phyloP scores from a whole-genome alignment of 1,140 invertebrate species.

The Drosophila trapezifrons region DNA sequence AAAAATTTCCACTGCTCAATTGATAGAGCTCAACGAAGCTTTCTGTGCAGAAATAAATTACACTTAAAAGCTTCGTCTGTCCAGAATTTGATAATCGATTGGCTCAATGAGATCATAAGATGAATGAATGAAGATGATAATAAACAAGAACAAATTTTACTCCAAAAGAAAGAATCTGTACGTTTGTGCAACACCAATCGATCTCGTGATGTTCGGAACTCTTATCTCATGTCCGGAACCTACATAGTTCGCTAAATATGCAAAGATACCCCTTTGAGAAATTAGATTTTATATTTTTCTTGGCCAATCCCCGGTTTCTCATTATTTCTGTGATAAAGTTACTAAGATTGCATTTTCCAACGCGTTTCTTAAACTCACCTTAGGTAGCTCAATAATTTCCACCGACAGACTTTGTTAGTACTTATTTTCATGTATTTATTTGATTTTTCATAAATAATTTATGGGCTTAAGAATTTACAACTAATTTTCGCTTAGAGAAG shows the following conservation, averaged over 20 bases:
- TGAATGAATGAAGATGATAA: neutral
- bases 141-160: neutral
- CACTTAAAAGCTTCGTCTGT: constrained; percentile 21
- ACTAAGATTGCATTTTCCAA: too few species aligned
- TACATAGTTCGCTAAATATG: too few species aligned
- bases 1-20: constrained; percentile 73
- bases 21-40: constrained; percentile 47
- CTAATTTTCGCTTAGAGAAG: constrained; percentile 73
- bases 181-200: neutral
- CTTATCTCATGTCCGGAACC: too few species aligned
- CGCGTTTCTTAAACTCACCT: constrained; percentile 1
- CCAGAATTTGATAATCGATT: constrained; percentile 8
- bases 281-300: too few species aligned
- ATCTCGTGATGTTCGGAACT: too few species aligned
- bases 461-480: constrained; percentile 73
- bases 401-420: constrained; percentile 28
- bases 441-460: constrained; percentile 78
- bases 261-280: too few species aligned
- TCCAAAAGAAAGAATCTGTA: neutral
- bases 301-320: too few species aligned
- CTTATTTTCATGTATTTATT: constrained; percentile 71
- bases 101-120: neutral
- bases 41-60: constrained; percentile 17
- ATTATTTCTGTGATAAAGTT: too few species aligned
- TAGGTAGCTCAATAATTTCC: neutral